Evolutionary conservation across 2,888 invertebrate species (phyloP).

Genomic region (Periphyllus acericola): DNA sequence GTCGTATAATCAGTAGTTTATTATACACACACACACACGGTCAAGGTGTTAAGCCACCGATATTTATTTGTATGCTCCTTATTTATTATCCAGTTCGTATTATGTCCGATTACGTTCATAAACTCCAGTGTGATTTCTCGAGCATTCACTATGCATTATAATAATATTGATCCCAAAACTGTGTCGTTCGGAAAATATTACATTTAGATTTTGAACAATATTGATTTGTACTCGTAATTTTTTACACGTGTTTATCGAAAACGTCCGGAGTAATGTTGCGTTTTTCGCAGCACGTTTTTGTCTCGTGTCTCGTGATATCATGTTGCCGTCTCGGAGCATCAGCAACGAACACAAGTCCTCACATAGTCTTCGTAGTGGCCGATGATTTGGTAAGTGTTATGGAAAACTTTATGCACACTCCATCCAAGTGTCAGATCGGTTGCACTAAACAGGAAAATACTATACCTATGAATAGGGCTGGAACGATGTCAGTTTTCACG

Average conservation of each 20-base stretch:
- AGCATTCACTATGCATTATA: neutral
- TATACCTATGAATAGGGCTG: constrained; percentile 79
- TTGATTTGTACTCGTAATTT: neutral
- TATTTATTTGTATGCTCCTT: neutral
- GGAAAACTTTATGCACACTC: neutral
- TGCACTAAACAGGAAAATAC: too few relatives aligned
- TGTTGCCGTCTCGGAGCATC: too few relatives aligned
- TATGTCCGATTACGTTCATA: constrained; percentile 3
- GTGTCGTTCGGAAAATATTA: neutral
- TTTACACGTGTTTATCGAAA: neutral
- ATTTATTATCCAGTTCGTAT: neutral
- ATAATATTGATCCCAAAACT: neutral
- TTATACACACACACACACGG: neutral
- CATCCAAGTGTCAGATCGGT: too few relatives aligned
- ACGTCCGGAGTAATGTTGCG: neutral
- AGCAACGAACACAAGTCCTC: constrained; percentile 64
- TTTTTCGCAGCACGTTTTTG: neutral
- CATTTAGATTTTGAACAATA: neutral
- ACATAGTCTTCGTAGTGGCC: constrained; percentile 71
- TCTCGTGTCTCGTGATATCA: neutral
- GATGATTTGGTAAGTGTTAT: constrained; percentile 71
- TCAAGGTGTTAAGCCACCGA: neutral
- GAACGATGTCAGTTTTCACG: constrained; percentile 92
- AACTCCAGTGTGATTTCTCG: neutral
- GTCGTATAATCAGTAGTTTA: constrained; percentile 12